These are phyloP conservation scores for Odontomachus brunneus DNA, from an alignment of 1,140 invertebrate species.

Conservation along the genomic window DNA sequence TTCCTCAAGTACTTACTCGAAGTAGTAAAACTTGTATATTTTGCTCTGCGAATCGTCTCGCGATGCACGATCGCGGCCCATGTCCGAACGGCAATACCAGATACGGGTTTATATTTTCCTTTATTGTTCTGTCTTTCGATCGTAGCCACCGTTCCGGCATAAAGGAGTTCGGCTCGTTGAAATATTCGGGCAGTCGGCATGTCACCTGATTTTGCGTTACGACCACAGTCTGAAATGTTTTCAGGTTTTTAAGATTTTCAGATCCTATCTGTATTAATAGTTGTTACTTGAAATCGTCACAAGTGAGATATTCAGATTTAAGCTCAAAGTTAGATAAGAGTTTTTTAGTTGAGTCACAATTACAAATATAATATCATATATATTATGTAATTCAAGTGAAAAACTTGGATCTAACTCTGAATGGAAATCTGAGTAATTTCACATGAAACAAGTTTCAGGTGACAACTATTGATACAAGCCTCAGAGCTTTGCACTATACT, in stretches of 20 bases:
- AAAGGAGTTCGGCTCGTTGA: slow-evolving; percentile 89
- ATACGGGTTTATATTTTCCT: slow-evolving; percentile 90
- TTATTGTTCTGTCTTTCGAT: slow-evolving; percentile 76
- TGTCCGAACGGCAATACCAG: slow-evolving; percentile 95
- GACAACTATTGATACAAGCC: too few species aligned
- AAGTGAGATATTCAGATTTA: too few species aligned
- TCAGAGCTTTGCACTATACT: slow-evolving; percentile 1
- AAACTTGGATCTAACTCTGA: too few species aligned
- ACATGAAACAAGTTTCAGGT: too few species aligned
- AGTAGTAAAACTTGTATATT: slow-evolving; percentile 93
- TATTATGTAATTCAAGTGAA: too few species aligned
- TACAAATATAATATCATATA: too few species aligned
- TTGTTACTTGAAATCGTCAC: too few species aligned
- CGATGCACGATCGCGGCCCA: slow-evolving; percentile 94
- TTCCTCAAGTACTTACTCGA: slow-evolving; percentile 87
- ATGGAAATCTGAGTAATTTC: too few species aligned
- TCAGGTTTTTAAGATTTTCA: slow-evolving; percentile 10
- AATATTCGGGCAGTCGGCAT: slow-evolving; percentile 90
- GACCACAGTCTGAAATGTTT: slow-evolving; percentile 91
- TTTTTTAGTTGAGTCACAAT: too few species aligned
- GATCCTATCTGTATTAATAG: too few species aligned
- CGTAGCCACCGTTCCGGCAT: slow-evolving; percentile 92
- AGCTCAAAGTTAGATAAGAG: too few species aligned
- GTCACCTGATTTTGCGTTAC: slow-evolving; percentile 95
- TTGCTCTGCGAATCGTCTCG: slow-evolving; percentile 94